These are phyloP conservation scores for Grantiella picta DNA, from an alignment of 2,113 vertebrate genomes.

Conservation along the genomic window DNA sequence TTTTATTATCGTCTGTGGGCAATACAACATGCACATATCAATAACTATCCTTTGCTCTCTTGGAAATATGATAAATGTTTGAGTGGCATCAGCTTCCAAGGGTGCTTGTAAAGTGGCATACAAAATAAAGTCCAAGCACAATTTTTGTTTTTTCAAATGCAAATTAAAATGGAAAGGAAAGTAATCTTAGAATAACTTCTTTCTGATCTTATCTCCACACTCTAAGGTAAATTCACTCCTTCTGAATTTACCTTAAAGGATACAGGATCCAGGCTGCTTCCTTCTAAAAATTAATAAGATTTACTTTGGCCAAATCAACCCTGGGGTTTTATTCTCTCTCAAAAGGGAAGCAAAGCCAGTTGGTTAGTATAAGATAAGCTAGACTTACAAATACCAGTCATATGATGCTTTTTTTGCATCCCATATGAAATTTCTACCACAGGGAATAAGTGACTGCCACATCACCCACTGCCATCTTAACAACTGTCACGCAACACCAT, in stretches of 20 bases:
- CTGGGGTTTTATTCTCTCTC: neutral
- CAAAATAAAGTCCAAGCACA: neutral
- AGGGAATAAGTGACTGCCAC: neutral
- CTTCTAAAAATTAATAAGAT: neutral
- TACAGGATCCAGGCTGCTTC: neutral
- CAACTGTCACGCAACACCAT: neutral
- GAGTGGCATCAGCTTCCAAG: neutral
- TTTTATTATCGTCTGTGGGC: neutral
- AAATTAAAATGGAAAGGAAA: neutral
- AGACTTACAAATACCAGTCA: neutral
- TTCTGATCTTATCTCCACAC: neutral
- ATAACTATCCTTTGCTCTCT: neutral
- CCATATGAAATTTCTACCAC: neutral
- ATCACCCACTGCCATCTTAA: neutral
- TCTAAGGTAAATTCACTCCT: neutral
- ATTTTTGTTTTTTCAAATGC: neutral
- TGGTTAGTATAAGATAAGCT: neutral
- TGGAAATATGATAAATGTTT: neutral
- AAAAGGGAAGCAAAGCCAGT: neutral
- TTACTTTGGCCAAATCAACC: neutral
- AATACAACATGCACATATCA: neutral
- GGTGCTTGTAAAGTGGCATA: neutral
- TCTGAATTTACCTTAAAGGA: neutral
- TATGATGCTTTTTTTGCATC: constrained; percentile 19
- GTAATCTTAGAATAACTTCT: neutral